Percentiles rank a stretch among this genome's conserved stretches.
Evolutionary conservation across 64 coral and sea anemone genomes (phyloP).

Genomic region (Porites australiensis): DNA sequence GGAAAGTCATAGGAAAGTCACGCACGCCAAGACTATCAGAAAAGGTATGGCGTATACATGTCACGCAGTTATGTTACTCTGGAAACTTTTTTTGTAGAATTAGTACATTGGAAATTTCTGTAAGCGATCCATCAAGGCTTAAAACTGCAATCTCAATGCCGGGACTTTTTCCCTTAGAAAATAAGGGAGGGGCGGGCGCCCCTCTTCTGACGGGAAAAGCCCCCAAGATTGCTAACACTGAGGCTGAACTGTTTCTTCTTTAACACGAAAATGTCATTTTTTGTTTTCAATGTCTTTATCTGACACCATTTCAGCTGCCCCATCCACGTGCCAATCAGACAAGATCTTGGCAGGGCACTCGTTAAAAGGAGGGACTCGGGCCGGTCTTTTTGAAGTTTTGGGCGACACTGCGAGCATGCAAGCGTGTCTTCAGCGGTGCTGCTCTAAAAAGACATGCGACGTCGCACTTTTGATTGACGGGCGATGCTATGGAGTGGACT

Average conservation of each 20-base stretch:
- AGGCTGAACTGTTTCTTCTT: background rate
- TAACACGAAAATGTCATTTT: background rate
- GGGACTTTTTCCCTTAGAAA: too few species aligned
- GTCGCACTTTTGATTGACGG: conserved; percentile 86
- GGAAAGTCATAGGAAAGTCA: background rate
- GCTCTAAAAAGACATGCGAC: conserved; percentile 74
- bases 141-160: too few species aligned
- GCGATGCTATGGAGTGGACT: conserved; percentile 86
- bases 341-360: conserved; percentile 55
- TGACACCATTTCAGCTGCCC: background rate
- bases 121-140: too few species aligned
- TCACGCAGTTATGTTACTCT: background rate
- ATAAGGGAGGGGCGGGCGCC: too few species aligned
- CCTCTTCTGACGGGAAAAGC: too few species aligned
- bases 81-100: too few species aligned
- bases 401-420: conserved; percentile 74
- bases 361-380: conserved; percentile 65
- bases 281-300: background rate
- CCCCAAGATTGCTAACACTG: too few species aligned
- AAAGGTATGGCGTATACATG: background rate
- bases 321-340: conserved; percentile 35
- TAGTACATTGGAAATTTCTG: too few species aligned
- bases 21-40: background rate
- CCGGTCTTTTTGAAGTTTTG: conserved; percentile 52
- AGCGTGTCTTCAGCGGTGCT: conserved; percentile 77